Percentiles rank a stretch among this genome's conserved stretches.
Conservation (phyloP, 2,888 invertebrate species). For the Hypercompe scribonia region DNA sequence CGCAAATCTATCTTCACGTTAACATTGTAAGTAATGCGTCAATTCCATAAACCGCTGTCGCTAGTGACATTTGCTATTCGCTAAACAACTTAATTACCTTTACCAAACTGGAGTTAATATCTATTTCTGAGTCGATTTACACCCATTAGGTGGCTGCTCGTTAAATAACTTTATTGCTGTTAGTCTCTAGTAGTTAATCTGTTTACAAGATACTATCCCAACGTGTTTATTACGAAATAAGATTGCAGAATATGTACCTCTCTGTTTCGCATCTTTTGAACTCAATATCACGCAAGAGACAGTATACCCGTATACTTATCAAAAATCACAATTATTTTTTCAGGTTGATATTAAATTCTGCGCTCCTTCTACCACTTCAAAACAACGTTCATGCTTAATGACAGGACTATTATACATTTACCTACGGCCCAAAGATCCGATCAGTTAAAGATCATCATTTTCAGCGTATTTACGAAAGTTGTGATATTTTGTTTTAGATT, state of each 20-base stretch:
- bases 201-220: slow-evolving; percentile 11
- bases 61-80: not conserved
- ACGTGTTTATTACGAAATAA: slow-evolving; percentile 9
- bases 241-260: not conserved
- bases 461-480: too few species aligned
- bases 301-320: not conserved
- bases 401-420: too few species aligned
- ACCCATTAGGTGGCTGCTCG: slow-evolving; percentile 26
- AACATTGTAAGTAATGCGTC: too few species aligned
- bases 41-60: not conserved
- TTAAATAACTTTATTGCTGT: slow-evolving; percentile 29
- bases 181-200: too few species aligned
- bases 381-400: too few species aligned
- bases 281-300: not conserved
- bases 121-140: slow-evolving; percentile 29
- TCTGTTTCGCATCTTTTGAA: not conserved
- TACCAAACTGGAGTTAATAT: slow-evolving; percentile 27
- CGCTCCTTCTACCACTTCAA: too few species aligned
- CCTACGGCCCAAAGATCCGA: too few species aligned
- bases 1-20: too few species aligned
- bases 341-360: too few species aligned
- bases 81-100: slow-evolving; percentile 16
- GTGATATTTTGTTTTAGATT: too few species aligned
- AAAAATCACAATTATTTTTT: not conserved
- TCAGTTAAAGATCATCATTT: too few species aligned